Evolutionary conservation across 35 echinoderm and acorn worm species (phyloP), one percentile per base, ranked within the genome.

Genomic region (Anneissia japonica): DNA sequence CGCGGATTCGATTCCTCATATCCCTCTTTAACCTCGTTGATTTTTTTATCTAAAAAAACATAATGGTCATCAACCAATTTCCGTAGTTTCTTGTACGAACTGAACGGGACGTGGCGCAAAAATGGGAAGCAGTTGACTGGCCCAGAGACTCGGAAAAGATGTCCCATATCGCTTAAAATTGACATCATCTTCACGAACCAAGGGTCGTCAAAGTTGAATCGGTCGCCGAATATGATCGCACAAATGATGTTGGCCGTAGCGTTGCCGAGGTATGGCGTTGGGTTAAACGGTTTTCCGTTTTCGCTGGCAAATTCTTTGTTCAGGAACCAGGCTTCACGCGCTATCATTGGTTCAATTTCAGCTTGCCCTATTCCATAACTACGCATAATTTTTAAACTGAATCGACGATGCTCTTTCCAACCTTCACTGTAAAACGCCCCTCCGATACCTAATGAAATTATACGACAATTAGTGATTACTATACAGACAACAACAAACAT

Each of bases 381-480:
- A 4, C 37, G 38, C 79, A 81, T 30, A 5, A 39, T 81, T 30
- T 81, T 81, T 39, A 81, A 39, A 9, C 35, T 81, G 36, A 81
- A 81, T 40, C 38, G 7, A 10, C 79, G 32, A 9, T 81, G 79
- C 3, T 36, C 38, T 40, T 81, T 81, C 79, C 79, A 81, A 30
- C 35, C 38, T 30, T 81, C 36, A 40, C 79, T 39, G 30, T 81
- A 81, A 81, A 38, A 36, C 0, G 79, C 79, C 12, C 35, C 38
- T 40, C 35, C 79, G n/a, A 81, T 81, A 81, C 79, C 79, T 81
- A n/a, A 39, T 38, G 21, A 81, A 77, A 77, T 9, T 75, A 30
- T 30, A 75, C 11, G 26, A 56, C 11, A 13, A 26, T 56, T 56
- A 13, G 46, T 56, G 11, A 56, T 13, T 56, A 13, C n/a, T n/a